Evolutionary conservation across 2,797 vertebrate genomes (phyloP).

Genomic region (Myotis daubentonii): DNA sequence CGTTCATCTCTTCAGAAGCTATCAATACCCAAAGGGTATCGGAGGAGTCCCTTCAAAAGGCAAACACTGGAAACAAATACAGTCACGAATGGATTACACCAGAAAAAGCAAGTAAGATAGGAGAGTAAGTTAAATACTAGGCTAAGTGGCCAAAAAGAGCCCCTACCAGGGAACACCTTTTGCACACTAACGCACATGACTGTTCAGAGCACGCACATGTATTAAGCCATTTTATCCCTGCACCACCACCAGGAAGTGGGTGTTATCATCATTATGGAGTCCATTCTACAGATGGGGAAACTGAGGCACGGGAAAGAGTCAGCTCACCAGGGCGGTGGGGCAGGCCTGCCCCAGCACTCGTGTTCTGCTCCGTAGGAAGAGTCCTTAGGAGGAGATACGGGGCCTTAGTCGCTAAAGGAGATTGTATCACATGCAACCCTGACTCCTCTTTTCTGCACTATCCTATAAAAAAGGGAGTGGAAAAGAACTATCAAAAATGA

Average conservation of each 20-base stretch:
- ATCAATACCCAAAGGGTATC: background rate
- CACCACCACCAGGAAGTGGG: no score
- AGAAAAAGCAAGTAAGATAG: background rate
- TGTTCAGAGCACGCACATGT: rapidly evolving
- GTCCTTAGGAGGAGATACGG: background rate
- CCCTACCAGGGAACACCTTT: rapidly evolving
- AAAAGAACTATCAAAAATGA: background rate
- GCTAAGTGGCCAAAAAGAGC: background rate
- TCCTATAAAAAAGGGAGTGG: background rate
- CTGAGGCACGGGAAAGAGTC: background rate
- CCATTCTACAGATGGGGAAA: background rate
- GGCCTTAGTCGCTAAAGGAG: background rate
- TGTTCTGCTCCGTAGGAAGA: background rate
- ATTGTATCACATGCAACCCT: background rate
- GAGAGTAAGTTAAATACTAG: background rate
- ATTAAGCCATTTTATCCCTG: no score
- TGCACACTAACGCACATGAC: rapidly evolving
- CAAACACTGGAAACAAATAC: background rate
- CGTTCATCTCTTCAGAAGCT: background rate
- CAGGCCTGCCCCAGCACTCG: background rate
- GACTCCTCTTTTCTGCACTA: background rate
- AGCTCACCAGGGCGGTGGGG: no score
- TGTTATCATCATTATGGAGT: rapidly evolving
- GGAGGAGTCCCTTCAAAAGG: background rate
- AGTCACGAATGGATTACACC: no score